These are phyloP conservation scores for Rhimphoctona megacephalus DNA, from an alignment of 2,888 invertebrate genomes.

Conservation along the genomic window DNA sequence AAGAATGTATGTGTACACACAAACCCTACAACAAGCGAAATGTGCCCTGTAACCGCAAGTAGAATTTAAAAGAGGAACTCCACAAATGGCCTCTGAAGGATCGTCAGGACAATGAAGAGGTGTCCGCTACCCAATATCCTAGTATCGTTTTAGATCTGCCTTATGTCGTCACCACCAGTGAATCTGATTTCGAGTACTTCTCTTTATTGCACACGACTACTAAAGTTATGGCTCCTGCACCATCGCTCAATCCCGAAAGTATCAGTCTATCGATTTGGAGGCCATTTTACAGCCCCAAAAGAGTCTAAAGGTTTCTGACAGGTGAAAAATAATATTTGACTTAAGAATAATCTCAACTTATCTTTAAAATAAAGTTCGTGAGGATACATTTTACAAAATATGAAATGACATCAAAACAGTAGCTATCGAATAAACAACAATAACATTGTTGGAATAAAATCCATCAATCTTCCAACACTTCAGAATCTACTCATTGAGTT, in stretches of 20 bases:
- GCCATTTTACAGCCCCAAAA: constrained; percentile 30
- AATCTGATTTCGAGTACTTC: constrained; percentile 16
- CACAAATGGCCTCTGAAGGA: constrained; percentile 61
- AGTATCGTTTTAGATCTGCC: constrained; percentile 8
- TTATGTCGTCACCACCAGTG: constrained; percentile 15
- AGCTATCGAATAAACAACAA: background rate
- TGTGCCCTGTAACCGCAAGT: constrained; percentile 67
- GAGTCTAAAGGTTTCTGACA: constrained; percentile 24
- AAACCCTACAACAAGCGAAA: constrained; percentile 25
- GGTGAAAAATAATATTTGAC: constrained; percentile 39
- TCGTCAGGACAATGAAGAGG: constrained; percentile 49
- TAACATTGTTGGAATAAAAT: background rate
- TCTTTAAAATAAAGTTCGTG: background rate
- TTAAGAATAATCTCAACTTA: background rate
- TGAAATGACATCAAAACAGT: background rate
- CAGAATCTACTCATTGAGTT: background rate
- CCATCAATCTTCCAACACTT: background rate
- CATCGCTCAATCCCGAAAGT: background rate
- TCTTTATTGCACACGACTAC: background rate
- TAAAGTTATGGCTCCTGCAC: background rate
- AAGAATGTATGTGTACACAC: constrained; percentile 14
- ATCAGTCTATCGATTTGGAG: constrained; percentile 24
- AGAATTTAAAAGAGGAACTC: constrained; percentile 64
- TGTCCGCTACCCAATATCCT: constrained; percentile 37
- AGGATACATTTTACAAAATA: background rate